These are phyloP conservation scores for Phorcus lineatus DNA, from an alignment of 2,888 invertebrate species.

Conservation along the genomic window DNA sequence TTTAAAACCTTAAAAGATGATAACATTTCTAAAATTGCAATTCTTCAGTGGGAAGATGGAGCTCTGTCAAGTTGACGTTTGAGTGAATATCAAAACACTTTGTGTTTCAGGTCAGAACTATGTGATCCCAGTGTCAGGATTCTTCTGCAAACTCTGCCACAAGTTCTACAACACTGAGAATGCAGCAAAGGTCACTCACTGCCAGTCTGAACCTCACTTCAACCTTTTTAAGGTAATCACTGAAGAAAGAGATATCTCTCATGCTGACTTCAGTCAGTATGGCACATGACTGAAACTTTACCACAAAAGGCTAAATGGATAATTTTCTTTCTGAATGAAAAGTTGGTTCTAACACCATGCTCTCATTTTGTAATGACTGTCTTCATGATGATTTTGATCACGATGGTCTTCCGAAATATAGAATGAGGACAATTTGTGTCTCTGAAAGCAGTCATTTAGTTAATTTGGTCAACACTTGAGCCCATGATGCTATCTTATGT, in stretches of 20 bases:
- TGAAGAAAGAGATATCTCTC: neutral
- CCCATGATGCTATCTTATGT: no score
- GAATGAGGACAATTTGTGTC: neutral
- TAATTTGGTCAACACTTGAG: neutral
- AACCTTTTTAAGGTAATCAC: slow-evolving; percentile 62
- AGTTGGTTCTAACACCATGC: no score
- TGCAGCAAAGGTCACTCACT: slow-evolving; percentile 63
- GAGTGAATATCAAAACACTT: neutral
- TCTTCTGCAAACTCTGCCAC: slow-evolving; percentile 73
- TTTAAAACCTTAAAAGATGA: no score
- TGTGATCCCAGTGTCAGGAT: slow-evolving; percentile 69
- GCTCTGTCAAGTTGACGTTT: neutral
- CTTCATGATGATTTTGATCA: neutral
- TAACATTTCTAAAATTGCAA: no score
- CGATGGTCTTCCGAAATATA: slow-evolving; percentile 1
- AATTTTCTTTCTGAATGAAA: neutral
- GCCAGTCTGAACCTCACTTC: slow-evolving; percentile 63
- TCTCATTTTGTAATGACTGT: neutral
- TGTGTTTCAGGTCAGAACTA: slow-evolving; percentile 60
- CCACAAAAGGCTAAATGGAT: neutral
- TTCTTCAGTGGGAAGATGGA: no score
- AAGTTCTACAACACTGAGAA: slow-evolving; percentile 72
- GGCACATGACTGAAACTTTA: neutral
- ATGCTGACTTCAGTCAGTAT: neutral
- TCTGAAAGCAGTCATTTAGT: neutral